Base-by-base conservation (phyloP, 2,888 invertebrate genomes). In the Drosophila melanocephala region DNA sequence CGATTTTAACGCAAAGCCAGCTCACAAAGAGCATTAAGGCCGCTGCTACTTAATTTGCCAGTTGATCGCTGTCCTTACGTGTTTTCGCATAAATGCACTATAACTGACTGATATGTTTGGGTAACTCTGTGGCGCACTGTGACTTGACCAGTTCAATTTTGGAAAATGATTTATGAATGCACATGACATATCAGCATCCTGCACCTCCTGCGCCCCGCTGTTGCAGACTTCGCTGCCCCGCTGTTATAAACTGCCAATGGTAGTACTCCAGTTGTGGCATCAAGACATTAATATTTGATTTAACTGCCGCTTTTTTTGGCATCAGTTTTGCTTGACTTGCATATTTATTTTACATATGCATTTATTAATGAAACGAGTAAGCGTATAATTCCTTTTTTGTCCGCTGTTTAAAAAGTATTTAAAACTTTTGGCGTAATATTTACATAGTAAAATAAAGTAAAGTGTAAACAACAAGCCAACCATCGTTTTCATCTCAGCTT, bases 151-250 rank as follows among this genome's bases (percentile, higher is more conserved):
- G 81, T 79, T 84, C 88, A 89, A 91, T 92, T 91, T 89, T 64
- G 81, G 75, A 81, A 72, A 90, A 91, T 93, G 92, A 93, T 93
- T 93, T 93, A 93, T 93, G 91, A 84, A 92, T 92, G 84, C 87
- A 84, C 81, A 85, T 87, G 91, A 87, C 90, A 89, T 93, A 93
- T 92, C 91, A 87, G 89, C 89, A 92, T 93, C 93, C 92, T 89
- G 92, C 75, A 69, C 66, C 81, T 77, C 76, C 47, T 74, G 68
- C 66, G 80, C 75, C 79, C 81, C 80, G 67, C 70, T 59, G 42
- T 32, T 30, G 19, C 16, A 9, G 30, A 39, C 42, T 16, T 0
- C 16, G 30, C 28, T 56, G 9, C 58, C 61, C 52, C 22, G 12
- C 22, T 10, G 52, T 67, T 59, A 57, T 9, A 64, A 33, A 52